Evolutionary conservation across 2,113 vertebrate species (phyloP), one percentile per base, ranked within the genome.

Genomic region (Etheostoma cragini): DNA sequence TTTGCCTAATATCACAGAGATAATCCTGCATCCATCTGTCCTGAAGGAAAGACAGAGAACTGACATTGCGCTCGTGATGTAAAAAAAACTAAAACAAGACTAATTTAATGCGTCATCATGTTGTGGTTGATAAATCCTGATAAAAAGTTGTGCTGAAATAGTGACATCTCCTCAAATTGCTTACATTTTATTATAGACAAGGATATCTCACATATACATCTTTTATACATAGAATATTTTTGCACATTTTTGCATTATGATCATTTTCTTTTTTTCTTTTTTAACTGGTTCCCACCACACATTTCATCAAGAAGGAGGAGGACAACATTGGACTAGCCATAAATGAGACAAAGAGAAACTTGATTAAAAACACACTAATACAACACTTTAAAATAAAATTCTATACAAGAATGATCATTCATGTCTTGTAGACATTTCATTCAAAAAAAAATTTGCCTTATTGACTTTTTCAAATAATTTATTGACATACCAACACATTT

Each of bases 11-110:
- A 94, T 95, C 94, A 93, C 93, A 72, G 86, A 90, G 90, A 94
- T 95, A 95, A 95, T 96, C 94, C 90, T 74, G 74, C 80, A 89
- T 92, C 94, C 95, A 95, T 95, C 94, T 96, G 94, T 91, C 91
- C 84, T 42, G 63, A 70, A 63, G 85, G 72, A 84, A 76, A 73
- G 67, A 78, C 49, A 87, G 72, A 80, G 61, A 68, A 77, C 60
- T 68, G 77, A 83, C 79, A 88, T 83, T 86, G 82, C 42, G 35
- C 61, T 77, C 38, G 65, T 82, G 38, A 71, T 76, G 72, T 81
- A 38, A 63, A 76, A 81, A 72, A 82, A 53, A 15, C 26, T 2
- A 26, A 26, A 58, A 12, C 66, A 69, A 78, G 49, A 81, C 57
- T 62, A 26, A 56, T 86, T 73, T 60, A 81, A 67, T 65, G 69